Evolutionary conservation across 1,140 invertebrate species (phyloP).

Genomic region (Phthorimaea operculella): DNA sequence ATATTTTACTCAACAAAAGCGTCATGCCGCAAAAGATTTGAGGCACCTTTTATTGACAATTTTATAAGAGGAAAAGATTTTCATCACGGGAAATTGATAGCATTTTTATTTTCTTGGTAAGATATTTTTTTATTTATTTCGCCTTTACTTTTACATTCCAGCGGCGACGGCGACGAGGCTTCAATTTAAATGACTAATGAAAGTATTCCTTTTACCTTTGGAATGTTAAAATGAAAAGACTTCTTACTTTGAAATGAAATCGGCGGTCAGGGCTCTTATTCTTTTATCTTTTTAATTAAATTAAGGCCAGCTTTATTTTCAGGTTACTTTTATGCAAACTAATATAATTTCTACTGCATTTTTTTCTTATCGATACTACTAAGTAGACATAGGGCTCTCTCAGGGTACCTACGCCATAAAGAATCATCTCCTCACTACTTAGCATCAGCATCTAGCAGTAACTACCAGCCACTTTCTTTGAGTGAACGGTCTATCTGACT

Average conservation of each 20-base stretch:
- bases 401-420: too few species aligned
- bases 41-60: constrained; percentile 48
- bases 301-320: background rate
- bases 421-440: too few species aligned
- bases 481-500: too few species aligned
- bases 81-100: constrained; percentile 52
- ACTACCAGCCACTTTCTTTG: too few species aligned
- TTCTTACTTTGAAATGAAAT: background rate
- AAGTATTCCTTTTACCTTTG: constrained; percentile 20
- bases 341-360: too few species aligned
- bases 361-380: too few species aligned
- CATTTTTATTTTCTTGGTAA: constrained; percentile 34
- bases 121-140: constrained; percentile 56
- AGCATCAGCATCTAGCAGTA: too few species aligned
- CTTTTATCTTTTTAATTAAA: background rate
- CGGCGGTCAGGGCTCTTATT: background rate
- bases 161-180: constrained; percentile 20
- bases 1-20: constrained; percentile 5
- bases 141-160: constrained; percentile 30
- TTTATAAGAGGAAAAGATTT: constrained; percentile 52
- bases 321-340: too few species aligned
- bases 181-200: constrained; percentile 35
- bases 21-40: constrained; percentile 21
- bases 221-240: constrained; percentile 4
- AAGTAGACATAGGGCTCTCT: too few species aligned